Conservation (phyloP, 2,113 vertebrate species). For the Malaclemys terrapin region DNA sequence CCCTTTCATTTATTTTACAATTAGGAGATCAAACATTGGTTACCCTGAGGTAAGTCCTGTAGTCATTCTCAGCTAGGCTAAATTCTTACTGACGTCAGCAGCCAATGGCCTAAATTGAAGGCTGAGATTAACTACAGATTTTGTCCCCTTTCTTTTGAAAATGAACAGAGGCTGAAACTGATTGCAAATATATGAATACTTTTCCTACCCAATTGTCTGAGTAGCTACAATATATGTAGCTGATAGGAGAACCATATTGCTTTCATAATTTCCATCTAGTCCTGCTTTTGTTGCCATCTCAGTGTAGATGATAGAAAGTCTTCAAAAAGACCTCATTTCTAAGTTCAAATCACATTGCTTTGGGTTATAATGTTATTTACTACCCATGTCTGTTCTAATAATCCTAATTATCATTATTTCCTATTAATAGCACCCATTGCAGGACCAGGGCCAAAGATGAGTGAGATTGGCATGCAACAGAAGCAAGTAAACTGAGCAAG, state of each 20-base stretch:
- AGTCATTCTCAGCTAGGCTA: neutral
- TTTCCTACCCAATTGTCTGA: neutral
- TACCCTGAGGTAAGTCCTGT: neutral
- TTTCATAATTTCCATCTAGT: constrained; percentile 5
- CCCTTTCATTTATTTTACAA: neutral
- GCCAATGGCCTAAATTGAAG: neutral
- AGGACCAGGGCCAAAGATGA: neutral
- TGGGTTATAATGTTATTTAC: neutral
- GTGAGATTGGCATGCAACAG: neutral
- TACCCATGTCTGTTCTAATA: neutral
- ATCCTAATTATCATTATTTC: neutral
- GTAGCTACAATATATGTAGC: neutral
- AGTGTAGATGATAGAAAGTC: constrained; percentile 7
- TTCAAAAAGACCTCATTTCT: neutral
- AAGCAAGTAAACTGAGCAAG: neutral
- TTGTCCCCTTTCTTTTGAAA: neutral
- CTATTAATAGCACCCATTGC: neutral
- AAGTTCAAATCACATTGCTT: neutral
- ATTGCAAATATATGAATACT: neutral
- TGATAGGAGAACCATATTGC: neutral
- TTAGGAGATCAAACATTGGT: neutral
- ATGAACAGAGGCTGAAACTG: neutral
- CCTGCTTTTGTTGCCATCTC: neutral
- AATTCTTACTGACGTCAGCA: neutral
- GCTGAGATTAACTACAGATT: neutral